Conservation (phyloP, 2,113 vertebrate genomes). For the Bombycilla garrulus region DNA sequence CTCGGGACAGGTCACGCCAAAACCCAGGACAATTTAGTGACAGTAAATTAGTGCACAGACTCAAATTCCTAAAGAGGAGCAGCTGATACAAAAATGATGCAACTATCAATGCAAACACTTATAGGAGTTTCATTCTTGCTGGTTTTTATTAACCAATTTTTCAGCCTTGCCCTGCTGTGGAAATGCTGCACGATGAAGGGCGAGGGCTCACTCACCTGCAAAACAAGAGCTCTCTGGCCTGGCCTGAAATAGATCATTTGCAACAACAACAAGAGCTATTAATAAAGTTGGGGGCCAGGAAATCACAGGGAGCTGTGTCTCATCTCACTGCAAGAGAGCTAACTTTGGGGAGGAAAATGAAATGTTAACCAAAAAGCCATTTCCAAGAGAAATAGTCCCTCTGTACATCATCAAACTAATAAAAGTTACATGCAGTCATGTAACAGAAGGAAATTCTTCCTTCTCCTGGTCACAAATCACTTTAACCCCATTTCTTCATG, state of each 20-base stretch:
- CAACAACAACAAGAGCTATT: background rate
- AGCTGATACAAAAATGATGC: background rate
- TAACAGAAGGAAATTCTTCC: constrained; percentile 6
- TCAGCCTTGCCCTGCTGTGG: background rate
- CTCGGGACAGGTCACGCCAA: background rate
- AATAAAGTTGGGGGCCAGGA: background rate
- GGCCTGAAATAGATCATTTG: background rate
- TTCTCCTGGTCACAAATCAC: background rate
- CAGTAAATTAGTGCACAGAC: background rate
- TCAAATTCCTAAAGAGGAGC: background rate
- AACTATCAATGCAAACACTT: background rate
- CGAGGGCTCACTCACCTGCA: background rate
- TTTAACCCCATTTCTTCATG: background rate
- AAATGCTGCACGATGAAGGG: background rate
- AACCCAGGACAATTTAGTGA: background rate
- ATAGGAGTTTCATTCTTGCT: background rate
- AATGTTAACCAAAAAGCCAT: constrained; percentile 41
- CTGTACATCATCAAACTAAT: constrained; percentile 16
- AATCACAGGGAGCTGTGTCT: background rate
- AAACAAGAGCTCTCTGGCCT: background rate
- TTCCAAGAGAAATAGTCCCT: constrained; percentile 43
- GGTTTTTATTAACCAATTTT: background rate
- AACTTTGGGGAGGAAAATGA: constrained; percentile 41
- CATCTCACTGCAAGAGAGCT: background rate
- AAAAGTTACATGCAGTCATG: background rate